A percentile compares a stretch with the other conserved stretches of the same genome.
phyloP scores from a whole-genome alignment of 2,797 vertebrate genomes.

The Propithecus perrieri region DNA sequence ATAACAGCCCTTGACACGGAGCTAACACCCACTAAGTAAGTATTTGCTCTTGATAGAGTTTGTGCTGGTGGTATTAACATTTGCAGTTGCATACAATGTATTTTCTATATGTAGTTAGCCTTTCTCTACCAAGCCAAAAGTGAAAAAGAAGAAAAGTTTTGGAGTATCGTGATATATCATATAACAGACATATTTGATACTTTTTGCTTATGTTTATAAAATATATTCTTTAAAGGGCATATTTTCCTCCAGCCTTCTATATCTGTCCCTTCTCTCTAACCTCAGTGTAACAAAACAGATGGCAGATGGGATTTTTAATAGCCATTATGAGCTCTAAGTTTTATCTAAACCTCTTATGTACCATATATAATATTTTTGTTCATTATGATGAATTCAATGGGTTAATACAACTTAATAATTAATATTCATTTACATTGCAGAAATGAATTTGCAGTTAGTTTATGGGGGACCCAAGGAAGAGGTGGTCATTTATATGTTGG shows the following conservation, averaged over 20 bases:
- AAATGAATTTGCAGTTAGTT: background rate
- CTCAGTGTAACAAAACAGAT: background rate
- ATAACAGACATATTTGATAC: background rate
- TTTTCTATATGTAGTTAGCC: background rate
- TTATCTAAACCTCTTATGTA: background rate
- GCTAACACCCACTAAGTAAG: background rate
- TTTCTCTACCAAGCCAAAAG: background rate
- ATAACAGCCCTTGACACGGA: background rate
- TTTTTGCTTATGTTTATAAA: background rate
- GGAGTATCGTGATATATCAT: background rate
- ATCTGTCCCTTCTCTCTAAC: background rate
- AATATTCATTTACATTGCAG: background rate
- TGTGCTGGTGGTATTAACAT: background rate
- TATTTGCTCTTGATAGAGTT: background rate
- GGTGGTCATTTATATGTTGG: conserved; percentile 47
- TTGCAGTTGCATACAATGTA: background rate
- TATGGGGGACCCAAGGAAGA: background rate
- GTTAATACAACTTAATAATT: background rate
- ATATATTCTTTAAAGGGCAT: background rate
- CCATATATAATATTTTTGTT: background rate
- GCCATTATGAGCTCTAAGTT: background rate
- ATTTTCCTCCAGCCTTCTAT: background rate
- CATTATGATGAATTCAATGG: background rate
- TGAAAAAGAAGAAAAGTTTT: background rate
- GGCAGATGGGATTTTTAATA: background rate